Base-by-base conservation (phyloP, 2,888 invertebrate genomes). In the Amorpha juglandis region DNA sequence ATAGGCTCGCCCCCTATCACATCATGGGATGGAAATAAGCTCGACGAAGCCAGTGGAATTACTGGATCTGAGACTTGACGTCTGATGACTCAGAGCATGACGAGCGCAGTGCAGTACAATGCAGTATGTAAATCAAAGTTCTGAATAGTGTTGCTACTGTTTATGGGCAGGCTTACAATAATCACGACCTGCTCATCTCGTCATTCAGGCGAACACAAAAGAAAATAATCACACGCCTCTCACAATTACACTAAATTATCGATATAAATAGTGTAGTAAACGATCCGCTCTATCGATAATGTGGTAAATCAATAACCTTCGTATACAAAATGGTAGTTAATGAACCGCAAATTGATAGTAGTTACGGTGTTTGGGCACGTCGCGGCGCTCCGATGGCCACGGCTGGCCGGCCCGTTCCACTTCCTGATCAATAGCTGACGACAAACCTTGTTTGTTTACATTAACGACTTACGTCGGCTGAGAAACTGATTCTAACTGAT, bases 381-480 rank as follows among this genome's bases (percentile, higher is more conserved):
- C 48, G 45, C 47, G 62, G 45, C 78, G 82, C 76, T 75, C 67
- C 76, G 74, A 42, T 68, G 72, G 69, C 67, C 74, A 73, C 77
- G 77, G 81, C 78, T n/a, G n/a, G n/a, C n/a, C n/a, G n/a, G n/a
- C n/a, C n/a, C 79, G 79, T 73, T 79, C 81, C 65, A 71, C 78
- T 78, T 66, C 64, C 35, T 64, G 63, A 64, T 68, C 21, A 53
- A 67, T 53, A 58, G 35, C 19, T 65, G 64, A 50, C 58, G 64
- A 65, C 64, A 58, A 58, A 65, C 58, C 63, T 42, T 65, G 48
- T 38, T 58, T 58, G 55, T 47, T 48, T 65, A 35, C 35, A 35
- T 45, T 45, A 45, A 45, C 42, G 7, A 7, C 7, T 42, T 52
- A 42, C 35, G 64, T 58, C 45, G 16, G 47, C 21, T 47, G 47